phyloP scores from a whole-genome alignment of 1,140 invertebrate genomes.

The Centruroides sculpturatus region DNA sequence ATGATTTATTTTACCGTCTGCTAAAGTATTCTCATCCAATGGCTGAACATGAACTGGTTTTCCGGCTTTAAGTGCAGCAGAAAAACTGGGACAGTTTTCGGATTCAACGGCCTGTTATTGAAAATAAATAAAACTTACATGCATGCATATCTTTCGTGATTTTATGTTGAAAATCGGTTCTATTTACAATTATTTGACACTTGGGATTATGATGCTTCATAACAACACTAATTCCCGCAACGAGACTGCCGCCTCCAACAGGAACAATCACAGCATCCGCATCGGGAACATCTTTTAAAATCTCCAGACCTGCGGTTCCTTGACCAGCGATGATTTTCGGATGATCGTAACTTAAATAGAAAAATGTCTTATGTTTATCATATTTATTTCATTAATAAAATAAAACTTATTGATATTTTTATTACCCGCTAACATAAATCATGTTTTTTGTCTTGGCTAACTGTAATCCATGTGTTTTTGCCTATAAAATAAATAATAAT shows the following conservation, averaged over 20 bases:
- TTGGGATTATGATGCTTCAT: slow-evolving; percentile 64
- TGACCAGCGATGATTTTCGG: slow-evolving; percentile 86
- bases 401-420: neutral
- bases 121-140: neutral
- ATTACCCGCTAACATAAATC: slow-evolving; percentile 71
- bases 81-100: slow-evolving; percentile 73
- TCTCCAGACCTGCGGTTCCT: slow-evolving; percentile 81
- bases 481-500: slow-evolving; percentile 27
- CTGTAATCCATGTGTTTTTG: slow-evolving; percentile 57
- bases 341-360: slow-evolving; percentile 60
- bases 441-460: slow-evolving; percentile 52
- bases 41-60: slow-evolving; percentile 50
- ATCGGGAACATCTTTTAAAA: slow-evolving; percentile 64
- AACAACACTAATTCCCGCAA: slow-evolving; percentile 73
- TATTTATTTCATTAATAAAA: neutral
- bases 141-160: neutral
- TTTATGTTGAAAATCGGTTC: neutral
- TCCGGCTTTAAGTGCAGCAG: slow-evolving; percentile 50
- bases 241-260: slow-evolving; percentile 74
- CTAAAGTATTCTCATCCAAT: too few relatives aligned
- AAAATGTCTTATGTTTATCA: neutral
- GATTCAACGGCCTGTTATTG: slow-evolving; percentile 68
- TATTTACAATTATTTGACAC: neutral
- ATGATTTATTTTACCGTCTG: too few relatives aligned
- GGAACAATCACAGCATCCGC: slow-evolving; percentile 66